Evolutionary conservation across 2,113 vertebrate genomes (phyloP), one percentile per base, ranked within the genome.

Genomic region (Illadopsis cleaveri): DNA sequence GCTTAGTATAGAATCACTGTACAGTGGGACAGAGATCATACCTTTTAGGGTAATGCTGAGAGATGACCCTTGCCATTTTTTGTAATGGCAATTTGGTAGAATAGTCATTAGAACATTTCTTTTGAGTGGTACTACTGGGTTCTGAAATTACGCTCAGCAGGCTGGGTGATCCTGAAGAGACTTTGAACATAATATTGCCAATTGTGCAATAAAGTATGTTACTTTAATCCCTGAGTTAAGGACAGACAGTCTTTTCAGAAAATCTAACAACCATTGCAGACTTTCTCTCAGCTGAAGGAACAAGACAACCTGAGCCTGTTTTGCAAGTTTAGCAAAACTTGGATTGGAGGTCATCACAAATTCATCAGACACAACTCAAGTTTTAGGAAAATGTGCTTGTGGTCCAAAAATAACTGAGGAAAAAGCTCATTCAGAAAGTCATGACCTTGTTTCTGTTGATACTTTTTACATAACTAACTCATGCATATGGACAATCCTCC

Each of bases 91-190:
- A 60, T 68, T 88, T 86, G 16, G 44, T 79, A 66, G 47, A 62
- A 80, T 24, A 51, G 42, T 88, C 37, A 72, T 62, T 58, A 94
- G 33, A 81, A 54, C 10, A 60, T 47, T 90, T 44, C 51, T 80
- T 94, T 92, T 95, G 93, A 91, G 73, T 88, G 20, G 12, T 54
- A 37, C 14, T 31, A 15, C 23, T 86, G 84, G 20, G 8, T 86
- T 85, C 62, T 94, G 82, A 96, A 96, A 93, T 95, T 90, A 71
- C 50, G 15, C 37, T 87, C 68, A 91, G 77, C 58, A 64, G 15
- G 38, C 47, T 92, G 31, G 42, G n/a, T 53, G 53, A 71, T 85
- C 80, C 53, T 76, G 66, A 40, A 82, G 66, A 91, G n/a, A 91
- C 61, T 91, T 95, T 6, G 21, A 85, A 68, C 31, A 44, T 22